Percentiles rank a stretch among this genome's conserved stretches.
phyloP scores from a whole-genome alignment of 2,888 invertebrate species.

The Nemurella pictetii region DNA sequence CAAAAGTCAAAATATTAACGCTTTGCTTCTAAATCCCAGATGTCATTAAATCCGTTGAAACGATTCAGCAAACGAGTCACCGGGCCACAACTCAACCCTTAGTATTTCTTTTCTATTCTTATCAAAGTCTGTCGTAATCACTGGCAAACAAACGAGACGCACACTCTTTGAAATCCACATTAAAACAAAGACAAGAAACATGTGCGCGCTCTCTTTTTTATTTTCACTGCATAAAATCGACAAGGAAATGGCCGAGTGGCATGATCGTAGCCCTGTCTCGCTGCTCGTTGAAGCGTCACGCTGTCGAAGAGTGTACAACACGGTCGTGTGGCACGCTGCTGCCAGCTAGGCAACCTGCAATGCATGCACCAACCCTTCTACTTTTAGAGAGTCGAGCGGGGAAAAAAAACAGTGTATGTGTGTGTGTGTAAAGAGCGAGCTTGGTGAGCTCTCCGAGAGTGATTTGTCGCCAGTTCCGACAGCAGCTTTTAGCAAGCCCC shows the following conservation, averaged over 20 bases:
- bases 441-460: slow-evolving; percentile 19
- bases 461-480: slow-evolving; percentile 37
- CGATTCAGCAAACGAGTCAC: too few relatives aligned
- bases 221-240: not conserved
- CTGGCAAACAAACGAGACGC: not conserved
- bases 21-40: too few relatives aligned
- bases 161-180: not conserved
- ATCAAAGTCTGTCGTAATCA: not conserved
- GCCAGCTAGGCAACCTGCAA: not conserved
- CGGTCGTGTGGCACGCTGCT: not conserved
- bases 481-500: slow-evolving; percentile 37
- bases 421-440: not conserved
- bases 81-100: too few relatives aligned
- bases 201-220: too few relatives aligned
- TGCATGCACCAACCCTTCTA: not conserved
- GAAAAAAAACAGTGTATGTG: slow-evolving; percentile 17
- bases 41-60: too few relatives aligned
- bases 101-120: too few relatives aligned
- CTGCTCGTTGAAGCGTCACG: not conserved
- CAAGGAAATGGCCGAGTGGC: not conserved
- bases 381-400: not conserved
- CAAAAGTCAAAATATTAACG: too few relatives aligned
- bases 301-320: too few relatives aligned
- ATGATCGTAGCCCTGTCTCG: not conserved
- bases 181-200: too few relatives aligned